Conservation (phyloP, 2,797 vertebrate genomes). For the Acanthornis magna region DNA sequence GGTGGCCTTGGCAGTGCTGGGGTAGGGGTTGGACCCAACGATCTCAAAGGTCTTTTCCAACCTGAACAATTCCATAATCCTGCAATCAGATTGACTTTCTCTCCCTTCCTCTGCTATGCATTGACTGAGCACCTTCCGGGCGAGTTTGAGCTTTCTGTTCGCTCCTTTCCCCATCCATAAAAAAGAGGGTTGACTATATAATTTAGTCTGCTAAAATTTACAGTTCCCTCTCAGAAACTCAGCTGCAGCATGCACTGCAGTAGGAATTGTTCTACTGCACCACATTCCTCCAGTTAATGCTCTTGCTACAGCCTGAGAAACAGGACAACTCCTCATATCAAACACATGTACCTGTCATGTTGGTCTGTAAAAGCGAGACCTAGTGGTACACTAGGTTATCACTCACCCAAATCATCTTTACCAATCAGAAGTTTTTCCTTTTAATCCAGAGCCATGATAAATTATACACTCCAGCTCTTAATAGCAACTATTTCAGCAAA, state of each 20-base stretch:
- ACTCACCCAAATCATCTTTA: not conserved
- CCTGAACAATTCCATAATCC: not conserved
- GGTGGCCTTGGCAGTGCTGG: not conserved
- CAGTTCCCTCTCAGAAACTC: not conserved
- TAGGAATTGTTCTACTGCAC: not conserved
- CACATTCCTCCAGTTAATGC: not conserved
- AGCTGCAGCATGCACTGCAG: not conserved
- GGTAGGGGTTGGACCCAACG: not conserved
- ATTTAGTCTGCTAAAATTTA: not conserved
- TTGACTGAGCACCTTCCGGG: slow-evolving; percentile 19
- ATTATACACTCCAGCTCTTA: not conserved
- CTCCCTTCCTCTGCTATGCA: not conserved
- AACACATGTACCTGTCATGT: not conserved
- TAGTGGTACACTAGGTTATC: not conserved
- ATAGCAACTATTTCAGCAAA: slow-evolving; percentile 1
- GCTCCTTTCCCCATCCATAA: not conserved
- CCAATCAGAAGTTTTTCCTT: not conserved
- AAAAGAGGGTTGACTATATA: not conserved
- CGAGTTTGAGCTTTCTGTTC: not conserved
- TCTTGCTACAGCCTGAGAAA: not conserved
- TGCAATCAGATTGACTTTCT: slow-evolving; percentile 22
- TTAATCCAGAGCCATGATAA: not conserved
- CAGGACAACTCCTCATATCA: not conserved
- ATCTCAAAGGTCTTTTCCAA: not conserved
- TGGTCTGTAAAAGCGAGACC: not conserved